Conservation (phyloP, 2,797 vertebrate species). For the Sebastes minor region DNA sequence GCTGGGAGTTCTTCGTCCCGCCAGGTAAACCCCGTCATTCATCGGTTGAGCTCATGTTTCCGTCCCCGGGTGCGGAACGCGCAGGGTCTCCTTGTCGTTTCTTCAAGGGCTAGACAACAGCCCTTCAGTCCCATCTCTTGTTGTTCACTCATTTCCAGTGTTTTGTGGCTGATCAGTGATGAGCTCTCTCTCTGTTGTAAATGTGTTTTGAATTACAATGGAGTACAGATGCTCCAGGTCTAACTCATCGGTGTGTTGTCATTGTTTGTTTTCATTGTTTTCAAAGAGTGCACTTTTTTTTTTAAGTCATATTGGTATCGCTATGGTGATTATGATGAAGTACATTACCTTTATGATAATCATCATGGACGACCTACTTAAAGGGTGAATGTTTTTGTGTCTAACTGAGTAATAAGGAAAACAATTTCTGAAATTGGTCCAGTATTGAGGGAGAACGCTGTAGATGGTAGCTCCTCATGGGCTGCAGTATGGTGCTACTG, state of each 20-base stretch:
- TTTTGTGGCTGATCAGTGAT: conserved; percentile 5
- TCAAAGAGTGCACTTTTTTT: background rate
- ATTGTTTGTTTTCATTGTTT: background rate
- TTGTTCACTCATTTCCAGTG: conserved; percentile 10
- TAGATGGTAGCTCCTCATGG: too few relatives aligned
- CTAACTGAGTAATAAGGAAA: too few relatives aligned
- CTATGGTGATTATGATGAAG: background rate
- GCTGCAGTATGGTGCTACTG: too few relatives aligned
- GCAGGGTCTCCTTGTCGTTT: conserved; percentile 46
- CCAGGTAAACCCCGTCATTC: conserved; percentile 87
- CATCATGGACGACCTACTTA: background rate
- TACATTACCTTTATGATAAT: background rate
- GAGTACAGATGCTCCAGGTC: background rate
- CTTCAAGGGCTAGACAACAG: conserved; percentile 20
- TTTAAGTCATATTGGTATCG: background rate
- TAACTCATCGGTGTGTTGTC: conserved; percentile 14
- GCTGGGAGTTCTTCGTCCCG: conserved; percentile 90
- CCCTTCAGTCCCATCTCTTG: background rate
- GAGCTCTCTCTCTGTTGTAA: background rate
- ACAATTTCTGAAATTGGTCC: too few relatives aligned
- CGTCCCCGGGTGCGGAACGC: conserved; percentile 10
- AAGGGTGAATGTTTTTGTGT: too few relatives aligned
- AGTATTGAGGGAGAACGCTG: too few relatives aligned
- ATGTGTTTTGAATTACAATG: background rate
- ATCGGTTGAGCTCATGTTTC: conserved; percentile 62